Percentiles rank a stretch among this genome's conserved stretches.
Conservation (phyloP, 2,113 vertebrate genomes). For the Ginglymostoma cirratum region DNA sequence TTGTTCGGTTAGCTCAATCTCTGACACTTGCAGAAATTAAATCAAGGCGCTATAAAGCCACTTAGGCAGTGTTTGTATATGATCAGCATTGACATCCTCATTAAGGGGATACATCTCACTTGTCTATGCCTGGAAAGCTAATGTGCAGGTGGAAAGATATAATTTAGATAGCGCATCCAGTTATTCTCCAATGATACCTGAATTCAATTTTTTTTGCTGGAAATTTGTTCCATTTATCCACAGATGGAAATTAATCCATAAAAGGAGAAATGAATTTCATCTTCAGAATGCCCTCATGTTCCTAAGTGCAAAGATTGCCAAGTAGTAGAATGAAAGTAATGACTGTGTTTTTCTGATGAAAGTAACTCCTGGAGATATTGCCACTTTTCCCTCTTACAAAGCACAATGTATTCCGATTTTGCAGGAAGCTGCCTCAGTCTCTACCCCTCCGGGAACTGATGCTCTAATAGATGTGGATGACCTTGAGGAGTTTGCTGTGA, state of each 20-base stretch:
- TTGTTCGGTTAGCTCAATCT: neutral
- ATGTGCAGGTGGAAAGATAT: neutral
- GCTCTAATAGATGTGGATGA: slow-evolving; percentile 81
- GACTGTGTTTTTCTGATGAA: neutral
- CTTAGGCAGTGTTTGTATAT: neutral
- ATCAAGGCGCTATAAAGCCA: neutral
- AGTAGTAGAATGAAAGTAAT: neutral
- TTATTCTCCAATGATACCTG: neutral
- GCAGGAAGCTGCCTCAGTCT: slow-evolving; percentile 87
- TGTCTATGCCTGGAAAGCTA: neutral
- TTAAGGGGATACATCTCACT: neutral
- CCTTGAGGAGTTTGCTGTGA: slow-evolving; percentile 86
- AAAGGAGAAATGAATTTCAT: neutral
- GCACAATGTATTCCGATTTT: neutral
- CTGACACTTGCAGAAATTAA: neutral
- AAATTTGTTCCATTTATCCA: neutral
- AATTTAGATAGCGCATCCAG: neutral
- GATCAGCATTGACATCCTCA: no score
- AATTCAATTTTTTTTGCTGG: neutral
- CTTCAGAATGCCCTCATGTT: neutral
- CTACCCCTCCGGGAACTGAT: slow-evolving; percentile 73
- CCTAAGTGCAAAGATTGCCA: neutral
- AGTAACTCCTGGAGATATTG: neutral
- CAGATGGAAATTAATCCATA: no score
- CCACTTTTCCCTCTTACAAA: neutral